A percentile compares a stretch with the other conserved stretches of the same genome.
Conservation (phyloP, 2,888 invertebrate genomes). For the Fragum sueziense region DNA sequence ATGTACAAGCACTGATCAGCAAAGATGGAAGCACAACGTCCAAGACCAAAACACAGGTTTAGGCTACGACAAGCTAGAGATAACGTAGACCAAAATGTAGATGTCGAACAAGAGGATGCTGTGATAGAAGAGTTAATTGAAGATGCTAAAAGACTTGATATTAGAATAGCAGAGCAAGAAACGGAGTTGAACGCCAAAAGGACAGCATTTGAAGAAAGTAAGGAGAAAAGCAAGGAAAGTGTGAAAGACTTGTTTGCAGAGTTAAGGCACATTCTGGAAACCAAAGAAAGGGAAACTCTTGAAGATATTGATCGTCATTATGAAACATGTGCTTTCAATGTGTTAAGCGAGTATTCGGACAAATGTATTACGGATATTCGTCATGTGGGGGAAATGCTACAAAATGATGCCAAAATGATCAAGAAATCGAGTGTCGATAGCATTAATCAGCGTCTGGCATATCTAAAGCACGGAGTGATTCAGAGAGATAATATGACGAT, state of each 20-base stretch:
- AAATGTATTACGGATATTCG: not conserved
- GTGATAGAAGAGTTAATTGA: not conserved
- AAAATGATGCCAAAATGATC: not conserved
- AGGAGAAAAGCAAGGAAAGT: conserved; percentile 17
- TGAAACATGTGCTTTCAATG: not conserved
- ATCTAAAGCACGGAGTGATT: not conserved
- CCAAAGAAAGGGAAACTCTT: conserved; percentile 28
- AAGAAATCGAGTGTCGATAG: not conserved
- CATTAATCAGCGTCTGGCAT: not conserved
- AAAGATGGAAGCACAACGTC: not conserved
- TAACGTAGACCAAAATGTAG: not conserved
- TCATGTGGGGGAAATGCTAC: not conserved
- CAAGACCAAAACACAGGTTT: not conserved
- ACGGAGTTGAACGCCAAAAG: not conserved
- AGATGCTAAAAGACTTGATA: not conserved
- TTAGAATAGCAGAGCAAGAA: not conserved
- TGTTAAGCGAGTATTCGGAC: not conserved
- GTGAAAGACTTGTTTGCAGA: conserved; percentile 30
- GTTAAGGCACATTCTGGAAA: conserved; percentile 19
- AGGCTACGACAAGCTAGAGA: not conserved
- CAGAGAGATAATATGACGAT: not conserved
- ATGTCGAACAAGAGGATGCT: not conserved
- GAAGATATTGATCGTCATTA: conserved; percentile 23
- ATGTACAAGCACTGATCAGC: not conserved
- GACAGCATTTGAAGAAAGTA: conserved; percentile 1